Base-by-base conservation (phyloP, 2,797 vertebrate genomes). In the Alcedo quadribrachys region DNA sequence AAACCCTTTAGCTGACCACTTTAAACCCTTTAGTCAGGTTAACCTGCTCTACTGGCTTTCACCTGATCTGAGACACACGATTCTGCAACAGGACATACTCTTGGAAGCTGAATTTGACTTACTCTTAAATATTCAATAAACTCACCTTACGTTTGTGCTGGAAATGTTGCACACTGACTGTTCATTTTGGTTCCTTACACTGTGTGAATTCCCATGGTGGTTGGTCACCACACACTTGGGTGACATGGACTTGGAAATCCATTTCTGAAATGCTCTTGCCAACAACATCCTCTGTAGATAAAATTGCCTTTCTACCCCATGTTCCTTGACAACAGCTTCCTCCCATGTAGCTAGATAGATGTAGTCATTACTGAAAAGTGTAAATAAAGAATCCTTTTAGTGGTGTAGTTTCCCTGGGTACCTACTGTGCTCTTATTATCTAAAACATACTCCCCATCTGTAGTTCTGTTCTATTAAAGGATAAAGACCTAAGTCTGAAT, bases 401-500 rank as follows among this genome's bases (percentile, higher is more conserved):
- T 95, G 71, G 73, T 93, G 94, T 92, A 95, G 92, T 96, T 97
- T 97, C 97, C 94, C 92, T 96, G 85, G 96, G 96, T 92, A 95
- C 92, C 81, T 80, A 96, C 95, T 96, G 95, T 97, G 95, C 48
- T 97, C 88, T 96, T 97, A 97, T 93, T 96, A 94, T 92, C 91
- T 95, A 91, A 94, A 95, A 89, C 77, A 91, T 74, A 96, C 95
- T 95, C 94, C 95, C 88, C 93, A 97, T 97, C 95, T 97, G 94
- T 92, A 96, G 95, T 96, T 97, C 91, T 94, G 89, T 95, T 97
- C 81, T 96, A 90, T 93, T 95, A 97, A 96, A 90, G 94, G 95
- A 95, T 96, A 95, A 96, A 96, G 95, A 93, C 94, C 95, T 94
- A 96, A 96, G 94, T 96, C 96, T 96, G 93, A 96, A 97, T 97